A percentile compares a stretch with the other conserved stretches of the same genome.
These are phyloP conservation scores for Karalla daura DNA, from an alignment of 2,797 vertebrate species.

Conservation along the genomic window DNA sequence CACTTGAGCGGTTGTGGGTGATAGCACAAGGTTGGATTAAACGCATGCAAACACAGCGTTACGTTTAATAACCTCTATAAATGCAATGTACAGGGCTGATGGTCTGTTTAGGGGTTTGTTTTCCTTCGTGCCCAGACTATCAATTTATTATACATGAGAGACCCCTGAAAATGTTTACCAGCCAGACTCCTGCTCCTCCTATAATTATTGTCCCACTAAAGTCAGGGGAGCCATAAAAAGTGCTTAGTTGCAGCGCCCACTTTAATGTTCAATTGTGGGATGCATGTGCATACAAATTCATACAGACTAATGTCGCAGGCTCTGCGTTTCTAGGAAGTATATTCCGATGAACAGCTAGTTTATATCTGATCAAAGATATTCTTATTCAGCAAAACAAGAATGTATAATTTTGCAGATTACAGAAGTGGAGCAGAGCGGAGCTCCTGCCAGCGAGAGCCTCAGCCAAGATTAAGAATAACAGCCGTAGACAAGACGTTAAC, in stretches of 20 bases:
- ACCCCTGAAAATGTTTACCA: slow-evolving; percentile 30
- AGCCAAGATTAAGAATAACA: slow-evolving; percentile 69
- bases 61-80: slow-evolving; percentile 14
- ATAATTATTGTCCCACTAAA: slow-evolving; percentile 50
- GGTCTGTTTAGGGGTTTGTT: slow-evolving; percentile 28
- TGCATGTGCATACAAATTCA: slow-evolving; percentile 45
- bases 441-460: slow-evolving; percentile 54
- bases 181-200: slow-evolving; percentile 28
- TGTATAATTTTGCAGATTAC: slow-evolving; percentile 75
- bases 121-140: slow-evolving; percentile 11
- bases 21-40: neutral
- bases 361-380: slow-evolving; percentile 77
- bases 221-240: slow-evolving; percentile 53
- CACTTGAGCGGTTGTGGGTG: neutral
- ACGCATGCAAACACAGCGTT: neutral
- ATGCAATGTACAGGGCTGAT: slow-evolving; percentile 16
- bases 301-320: slow-evolving; percentile 52
- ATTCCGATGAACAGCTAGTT: slow-evolving; percentile 67
- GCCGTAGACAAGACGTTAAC: slow-evolving; percentile 57
- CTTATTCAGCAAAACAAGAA: slow-evolving; percentile 81
- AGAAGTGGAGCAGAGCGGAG: slow-evolving; percentile 57
- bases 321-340: slow-evolving; percentile 54
- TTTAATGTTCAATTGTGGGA: slow-evolving; percentile 37
- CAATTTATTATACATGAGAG: slow-evolving; percentile 38
- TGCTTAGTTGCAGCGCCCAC: slow-evolving; percentile 60